Evolutionary conservation across 2,888 invertebrate genomes (phyloP).

Genomic region (Tortrix viridana): DNA sequence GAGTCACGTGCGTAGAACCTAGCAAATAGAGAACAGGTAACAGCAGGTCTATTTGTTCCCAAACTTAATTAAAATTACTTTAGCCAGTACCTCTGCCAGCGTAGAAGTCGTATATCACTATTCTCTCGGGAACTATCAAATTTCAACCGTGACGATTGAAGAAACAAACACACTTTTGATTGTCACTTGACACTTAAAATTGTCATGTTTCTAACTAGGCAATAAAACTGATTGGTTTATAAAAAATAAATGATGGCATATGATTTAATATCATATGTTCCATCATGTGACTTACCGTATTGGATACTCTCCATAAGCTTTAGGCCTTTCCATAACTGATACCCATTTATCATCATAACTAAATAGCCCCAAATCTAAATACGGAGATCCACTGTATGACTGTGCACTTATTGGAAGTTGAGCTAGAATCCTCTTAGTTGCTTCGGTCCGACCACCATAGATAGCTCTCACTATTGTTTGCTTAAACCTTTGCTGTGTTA

Average conservation of each 20-base stretch:
- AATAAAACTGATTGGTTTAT: too few species aligned
- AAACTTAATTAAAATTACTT: background rate
- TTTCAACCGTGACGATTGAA: too few species aligned
- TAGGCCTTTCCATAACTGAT: slow-evolving; percentile 97
- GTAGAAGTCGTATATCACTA: too few species aligned
- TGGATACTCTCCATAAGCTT: slow-evolving; percentile 95
- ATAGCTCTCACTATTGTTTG: slow-evolving; percentile 95
- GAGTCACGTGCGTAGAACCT: slow-evolving; percentile 94
- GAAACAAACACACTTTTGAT: too few species aligned
- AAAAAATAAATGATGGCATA: too few species aligned
- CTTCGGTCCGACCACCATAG: slow-evolving; percentile 95
- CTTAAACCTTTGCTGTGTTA: slow-evolving; percentile 89
- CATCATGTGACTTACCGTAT: slow-evolving; percentile 86
- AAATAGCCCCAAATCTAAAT: slow-evolving; percentile 95
- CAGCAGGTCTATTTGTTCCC: background rate
- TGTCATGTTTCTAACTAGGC: too few species aligned
- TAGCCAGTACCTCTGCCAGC: background rate
- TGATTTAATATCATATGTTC: too few species aligned
- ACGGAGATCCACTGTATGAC: slow-evolving; percentile 96
- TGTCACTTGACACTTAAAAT: too few species aligned
- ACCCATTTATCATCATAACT: slow-evolving; percentile 98
- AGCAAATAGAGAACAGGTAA: slow-evolving; percentile 41
- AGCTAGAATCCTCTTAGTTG: slow-evolving; percentile 93
- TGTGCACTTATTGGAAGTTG: slow-evolving; percentile 97
- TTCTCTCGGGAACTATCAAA: too few species aligned